Evolutionary conservation across 2,888 invertebrate genomes (phyloP).

Genomic region (Neelides folsomi): DNA sequence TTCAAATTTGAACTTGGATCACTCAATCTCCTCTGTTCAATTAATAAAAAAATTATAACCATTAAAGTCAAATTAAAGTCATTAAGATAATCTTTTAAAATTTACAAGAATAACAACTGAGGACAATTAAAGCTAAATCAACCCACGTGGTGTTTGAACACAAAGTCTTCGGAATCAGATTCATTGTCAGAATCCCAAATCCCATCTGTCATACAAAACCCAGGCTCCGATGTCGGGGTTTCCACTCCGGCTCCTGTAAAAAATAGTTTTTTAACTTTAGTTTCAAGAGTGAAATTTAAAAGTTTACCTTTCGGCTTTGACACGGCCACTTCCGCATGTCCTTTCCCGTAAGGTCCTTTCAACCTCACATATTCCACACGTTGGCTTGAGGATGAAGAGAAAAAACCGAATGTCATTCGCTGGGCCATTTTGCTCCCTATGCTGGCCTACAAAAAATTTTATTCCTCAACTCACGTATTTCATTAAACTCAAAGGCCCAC

Average conservation of each 20-base stretch:
- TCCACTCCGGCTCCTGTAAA: constrained; percentile 62
- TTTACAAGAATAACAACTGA: neutral
- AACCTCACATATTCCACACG: constrained; percentile 95
- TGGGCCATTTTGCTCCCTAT: constrained; percentile 87
- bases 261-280: constrained; percentile 1
- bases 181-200: constrained; percentile 76
- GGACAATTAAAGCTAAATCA: neutral
- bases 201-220: constrained; percentile 59
- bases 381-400: constrained; percentile 55
- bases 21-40: constrained; percentile 60
- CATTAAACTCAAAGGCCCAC: too few species aligned
- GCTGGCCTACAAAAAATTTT: constrained; percentile 61
- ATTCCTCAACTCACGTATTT: too few species aligned
- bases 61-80: constrained; percentile 5
- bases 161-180: constrained; percentile 70
- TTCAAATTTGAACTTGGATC: constrained; percentile 85
- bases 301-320: constrained; percentile 63
- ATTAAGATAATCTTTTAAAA: neutral
- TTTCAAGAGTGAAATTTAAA: neutral
- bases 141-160: constrained; percentile 59
- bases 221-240: constrained; percentile 87
- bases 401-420: constrained; percentile 84
- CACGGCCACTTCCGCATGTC: constrained; percentile 92
- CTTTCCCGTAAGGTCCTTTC: constrained; percentile 93
- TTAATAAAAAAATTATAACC: neutral